Evolutionary conservation across 1,140 invertebrate genomes (phyloP).

Genomic region (Lithobius niger): DNA sequence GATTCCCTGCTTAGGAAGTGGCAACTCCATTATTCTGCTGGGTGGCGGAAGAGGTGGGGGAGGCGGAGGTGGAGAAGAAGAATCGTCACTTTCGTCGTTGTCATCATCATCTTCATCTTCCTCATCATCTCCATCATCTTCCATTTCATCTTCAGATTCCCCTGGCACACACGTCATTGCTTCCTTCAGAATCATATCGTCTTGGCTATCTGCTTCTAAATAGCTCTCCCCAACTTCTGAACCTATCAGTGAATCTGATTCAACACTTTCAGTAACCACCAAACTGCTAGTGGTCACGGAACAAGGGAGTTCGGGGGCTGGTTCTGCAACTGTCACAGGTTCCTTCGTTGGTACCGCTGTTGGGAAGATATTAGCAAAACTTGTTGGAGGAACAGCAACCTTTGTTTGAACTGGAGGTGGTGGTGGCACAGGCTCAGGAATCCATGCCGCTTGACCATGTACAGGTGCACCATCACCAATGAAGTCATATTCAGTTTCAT

Average conservation of each 20-base stretch:
- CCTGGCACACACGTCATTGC: neutral
- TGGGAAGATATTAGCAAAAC: too few relatives aligned
- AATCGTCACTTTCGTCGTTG: neutral
- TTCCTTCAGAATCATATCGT: neutral
- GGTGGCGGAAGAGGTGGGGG: neutral
- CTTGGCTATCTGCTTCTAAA: neutral
- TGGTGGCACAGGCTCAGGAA: slow-evolving; percentile 5
- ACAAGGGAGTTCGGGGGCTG: too few relatives aligned
- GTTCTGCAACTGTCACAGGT: too few relatives aligned
- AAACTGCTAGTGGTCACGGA: too few relatives aligned
- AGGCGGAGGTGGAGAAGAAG: slow-evolving; percentile 1
- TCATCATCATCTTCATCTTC: neutral
- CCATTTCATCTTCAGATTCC: neutral
- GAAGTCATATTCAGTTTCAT: slow-evolving; percentile 1
- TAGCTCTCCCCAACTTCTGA: too few relatives aligned
- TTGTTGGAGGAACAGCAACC: neutral
- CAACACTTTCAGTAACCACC: too few relatives aligned
- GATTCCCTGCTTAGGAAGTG: slow-evolving; percentile 16
- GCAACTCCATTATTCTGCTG: neutral
- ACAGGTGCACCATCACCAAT: neutral
- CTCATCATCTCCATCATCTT: neutral
- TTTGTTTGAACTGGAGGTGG: neutral
- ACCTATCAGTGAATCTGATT: too few relatives aligned
- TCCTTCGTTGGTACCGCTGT: too few relatives aligned
- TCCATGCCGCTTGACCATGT: neutral